These are phyloP conservation scores for Margaritifera margaritifera DNA, from an alignment of 2,888 invertebrate genomes.

Conservation along the genomic window DNA sequence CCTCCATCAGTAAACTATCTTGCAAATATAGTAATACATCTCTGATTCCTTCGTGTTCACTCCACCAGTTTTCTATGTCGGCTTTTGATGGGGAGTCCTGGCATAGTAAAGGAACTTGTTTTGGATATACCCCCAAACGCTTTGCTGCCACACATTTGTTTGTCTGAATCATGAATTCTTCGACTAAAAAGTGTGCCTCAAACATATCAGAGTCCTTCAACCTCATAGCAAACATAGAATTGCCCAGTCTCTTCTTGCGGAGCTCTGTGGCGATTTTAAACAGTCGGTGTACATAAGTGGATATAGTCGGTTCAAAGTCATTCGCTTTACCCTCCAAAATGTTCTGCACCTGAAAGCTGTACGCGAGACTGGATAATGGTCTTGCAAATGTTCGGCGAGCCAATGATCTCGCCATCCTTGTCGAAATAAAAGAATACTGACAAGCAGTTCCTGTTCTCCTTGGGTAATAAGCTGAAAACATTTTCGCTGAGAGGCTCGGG, in stretches of 20 bases:
- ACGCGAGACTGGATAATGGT: slow-evolving; percentile 13
- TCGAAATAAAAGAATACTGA: slow-evolving; percentile 32
- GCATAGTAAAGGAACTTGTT: slow-evolving; percentile 28
- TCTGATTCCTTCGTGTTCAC: slow-evolving; percentile 11
- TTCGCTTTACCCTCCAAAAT: slow-evolving; percentile 2
- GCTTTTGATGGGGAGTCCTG: slow-evolving; percentile 26
- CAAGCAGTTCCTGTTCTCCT: slow-evolving; percentile 22
- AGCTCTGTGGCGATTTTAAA: slow-evolving; percentile 24
- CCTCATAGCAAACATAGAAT: slow-evolving; percentile 24
- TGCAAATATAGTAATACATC: slow-evolving; percentile 32
- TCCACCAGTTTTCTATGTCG: slow-evolving; percentile 22
- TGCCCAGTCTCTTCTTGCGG: slow-evolving; percentile 19
- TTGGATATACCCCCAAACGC: slow-evolving; percentile 12
- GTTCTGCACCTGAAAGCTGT: slow-evolving; percentile 17
- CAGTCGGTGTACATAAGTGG: slow-evolving; percentile 19
- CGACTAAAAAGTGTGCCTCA: slow-evolving; percentile 37
- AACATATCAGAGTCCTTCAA: slow-evolving; percentile 7
- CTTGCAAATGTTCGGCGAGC: background rate
- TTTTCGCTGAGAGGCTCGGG: slow-evolving; percentile 33
- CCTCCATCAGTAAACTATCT: slow-evolving; percentile 3
- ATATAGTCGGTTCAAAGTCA: background rate
- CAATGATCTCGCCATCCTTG: slow-evolving; percentile 1
- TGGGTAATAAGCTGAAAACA: slow-evolving; percentile 22
- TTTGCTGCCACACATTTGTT: slow-evolving; percentile 29
- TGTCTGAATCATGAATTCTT: slow-evolving; percentile 41